A percentile compares a stretch with the other conserved stretches of the same genome.
phyloP scores from a whole-genome alignment of 2,797 vertebrate species.

The Pipistrellus kuhlii region DNA sequence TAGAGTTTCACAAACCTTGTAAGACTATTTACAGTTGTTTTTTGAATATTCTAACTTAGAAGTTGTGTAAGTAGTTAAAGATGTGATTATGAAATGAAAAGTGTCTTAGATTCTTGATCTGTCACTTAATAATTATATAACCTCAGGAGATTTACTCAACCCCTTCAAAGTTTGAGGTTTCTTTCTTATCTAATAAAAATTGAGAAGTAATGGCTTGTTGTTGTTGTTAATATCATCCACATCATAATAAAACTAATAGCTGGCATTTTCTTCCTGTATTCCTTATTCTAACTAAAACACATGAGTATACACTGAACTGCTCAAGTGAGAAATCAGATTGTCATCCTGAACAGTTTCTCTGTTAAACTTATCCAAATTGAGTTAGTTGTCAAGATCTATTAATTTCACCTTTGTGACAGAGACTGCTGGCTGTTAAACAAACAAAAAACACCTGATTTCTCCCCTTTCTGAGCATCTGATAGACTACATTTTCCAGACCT shows the following conservation, averaged over 20 bases:
- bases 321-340: slow-evolving; percentile 31
- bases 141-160: background rate
- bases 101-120: background rate
- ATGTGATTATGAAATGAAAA: background rate
- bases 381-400: slow-evolving; percentile 59
- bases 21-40: background rate
- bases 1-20: background rate
- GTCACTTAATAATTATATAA: background rate
- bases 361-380: slow-evolving; percentile 22
- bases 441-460: background rate
- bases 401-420: background rate
- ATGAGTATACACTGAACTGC: background rate
- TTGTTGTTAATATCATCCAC: background rate
- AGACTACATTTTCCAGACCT: background rate
- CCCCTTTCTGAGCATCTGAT: background rate
- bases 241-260: background rate
- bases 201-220: background rate
- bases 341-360: background rate
- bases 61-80: background rate
- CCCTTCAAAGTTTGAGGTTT: background rate
- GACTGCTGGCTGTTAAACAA: background rate
- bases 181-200: background rate
- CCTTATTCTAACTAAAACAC: slow-evolving; percentile 53
- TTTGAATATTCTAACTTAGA: background rate
- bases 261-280: background rate